A percentile compares a stretch with the other conserved stretches of the same genome.
Evolutionary conservation across 2,797 vertebrate genomes (phyloP).

Genomic region (Bufotes viridis): DNA sequence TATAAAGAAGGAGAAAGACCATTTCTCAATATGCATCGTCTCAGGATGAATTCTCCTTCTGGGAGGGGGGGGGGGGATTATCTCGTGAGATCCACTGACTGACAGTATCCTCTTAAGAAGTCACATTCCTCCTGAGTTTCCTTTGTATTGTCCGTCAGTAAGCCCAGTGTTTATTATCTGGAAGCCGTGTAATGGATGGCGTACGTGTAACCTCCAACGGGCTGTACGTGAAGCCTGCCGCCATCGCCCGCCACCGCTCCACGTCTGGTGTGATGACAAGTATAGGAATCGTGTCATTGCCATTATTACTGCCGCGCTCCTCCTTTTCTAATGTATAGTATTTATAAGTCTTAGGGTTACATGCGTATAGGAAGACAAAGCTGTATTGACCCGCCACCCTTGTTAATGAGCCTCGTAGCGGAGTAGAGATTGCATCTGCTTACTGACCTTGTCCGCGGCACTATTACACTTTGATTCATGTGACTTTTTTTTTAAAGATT

Average conservation of each 20-base stretch:
- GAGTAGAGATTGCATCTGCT: background rate
- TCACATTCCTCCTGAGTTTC: constrained; percentile 33
- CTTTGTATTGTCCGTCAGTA: constrained; percentile 26
- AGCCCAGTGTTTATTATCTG: constrained; percentile 39
- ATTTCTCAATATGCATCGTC: constrained; percentile 24
- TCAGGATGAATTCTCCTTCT: constrained; percentile 7
- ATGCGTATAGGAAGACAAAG: background rate
- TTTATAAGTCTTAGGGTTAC: constrained; percentile 36
- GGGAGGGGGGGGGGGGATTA: background rate
- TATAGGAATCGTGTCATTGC: background rate
- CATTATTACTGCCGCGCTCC: background rate
- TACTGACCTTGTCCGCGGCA: background rate
- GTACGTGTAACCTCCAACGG: constrained; percentile 17
- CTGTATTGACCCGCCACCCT: background rate
- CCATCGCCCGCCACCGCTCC: background rate
- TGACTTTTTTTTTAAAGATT: background rate
- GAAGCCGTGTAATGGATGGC: constrained; percentile 29
- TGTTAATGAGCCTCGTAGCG: background rate
- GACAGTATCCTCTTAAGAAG: constrained; percentile 50
- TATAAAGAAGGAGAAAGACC: background rate
- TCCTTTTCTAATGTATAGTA: constrained; percentile 35
- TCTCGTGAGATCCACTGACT: constrained; percentile 41
- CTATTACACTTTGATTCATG: background rate
- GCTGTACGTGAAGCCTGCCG: background rate
- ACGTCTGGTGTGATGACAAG: background rate